phyloP scores from a whole-genome alignment of 2,797 vertebrate species.

The Coreius guichenoti region DNA sequence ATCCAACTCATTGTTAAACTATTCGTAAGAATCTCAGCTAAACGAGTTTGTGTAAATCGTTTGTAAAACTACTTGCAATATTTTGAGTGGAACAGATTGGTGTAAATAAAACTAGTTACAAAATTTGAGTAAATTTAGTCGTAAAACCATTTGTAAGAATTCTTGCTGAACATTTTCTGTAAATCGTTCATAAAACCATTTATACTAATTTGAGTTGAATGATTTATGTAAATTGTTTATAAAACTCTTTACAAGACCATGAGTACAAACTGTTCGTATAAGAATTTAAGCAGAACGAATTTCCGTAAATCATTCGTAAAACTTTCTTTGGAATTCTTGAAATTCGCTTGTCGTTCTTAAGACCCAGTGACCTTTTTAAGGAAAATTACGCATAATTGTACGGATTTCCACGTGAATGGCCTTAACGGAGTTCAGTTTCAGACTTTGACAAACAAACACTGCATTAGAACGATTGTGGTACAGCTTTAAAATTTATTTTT shows the following conservation, averaged over 20 bases:
- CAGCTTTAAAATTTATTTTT: conserved; percentile 23
- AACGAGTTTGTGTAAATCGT: background rate
- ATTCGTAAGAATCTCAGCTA: background rate
- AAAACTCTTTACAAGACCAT: too few species aligned
- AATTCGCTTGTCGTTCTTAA: background rate
- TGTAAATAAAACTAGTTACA: background rate
- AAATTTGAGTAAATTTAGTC: background rate
- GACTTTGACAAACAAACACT: background rate
- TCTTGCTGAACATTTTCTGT: background rate
- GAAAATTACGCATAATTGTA: background rate
- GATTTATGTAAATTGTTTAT: too few species aligned
- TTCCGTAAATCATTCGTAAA: background rate
- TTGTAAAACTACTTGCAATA: background rate
- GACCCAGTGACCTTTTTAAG: background rate
- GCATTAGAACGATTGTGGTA: conserved; percentile 33
- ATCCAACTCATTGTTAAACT: background rate
- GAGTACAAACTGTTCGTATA: background rate
- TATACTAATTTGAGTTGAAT: too few species aligned
- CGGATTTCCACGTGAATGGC: conserved; percentile 37
- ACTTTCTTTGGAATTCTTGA: background rate
- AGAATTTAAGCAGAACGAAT: background rate
- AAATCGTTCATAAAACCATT: too few species aligned
- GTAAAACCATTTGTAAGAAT: background rate
- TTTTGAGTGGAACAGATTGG: background rate
- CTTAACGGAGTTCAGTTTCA: conserved; percentile 53